phyloP scores from a whole-genome alignment of 2,113 vertebrate species.

The Perognathus longimembris region DNA sequence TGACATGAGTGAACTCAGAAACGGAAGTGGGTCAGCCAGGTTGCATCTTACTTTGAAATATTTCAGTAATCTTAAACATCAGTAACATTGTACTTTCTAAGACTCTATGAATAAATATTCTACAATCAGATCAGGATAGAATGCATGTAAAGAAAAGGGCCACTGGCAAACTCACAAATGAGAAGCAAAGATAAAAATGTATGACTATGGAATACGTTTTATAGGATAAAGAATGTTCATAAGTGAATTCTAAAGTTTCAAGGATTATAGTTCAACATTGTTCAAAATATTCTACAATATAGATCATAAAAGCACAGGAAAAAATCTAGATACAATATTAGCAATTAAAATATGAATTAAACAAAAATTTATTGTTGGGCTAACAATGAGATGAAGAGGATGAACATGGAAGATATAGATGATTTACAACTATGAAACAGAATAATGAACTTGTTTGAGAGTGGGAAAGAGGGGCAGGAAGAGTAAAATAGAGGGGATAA shows the following conservation, averaged over 20 bases:
- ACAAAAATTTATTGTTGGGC: not conserved
- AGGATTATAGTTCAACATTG: not conserved
- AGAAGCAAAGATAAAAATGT: constrained; percentile 8
- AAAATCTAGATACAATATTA: not conserved
- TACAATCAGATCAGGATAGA: not conserved
- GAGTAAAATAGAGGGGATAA: too few relatives aligned
- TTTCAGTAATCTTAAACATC: not conserved
- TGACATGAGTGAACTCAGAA: constrained; percentile 15
- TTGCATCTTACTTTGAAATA: constrained; percentile 1
- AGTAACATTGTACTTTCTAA: not conserved
- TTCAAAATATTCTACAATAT: not conserved
- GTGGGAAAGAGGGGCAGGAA: too few relatives aligned
- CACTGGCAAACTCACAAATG: not conserved
- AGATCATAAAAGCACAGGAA: not conserved
- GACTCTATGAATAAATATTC: not conserved
- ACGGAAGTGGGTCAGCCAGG: not conserved
- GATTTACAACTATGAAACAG: too few relatives aligned
- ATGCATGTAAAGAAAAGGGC: not conserved
- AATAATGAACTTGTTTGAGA: too few relatives aligned
- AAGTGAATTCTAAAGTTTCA: not conserved
- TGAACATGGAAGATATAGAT: too few relatives aligned
- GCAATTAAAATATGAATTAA: not conserved
- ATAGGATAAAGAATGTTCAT: not conserved
- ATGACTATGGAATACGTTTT: not conserved
- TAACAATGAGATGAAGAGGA: not conserved